Conservation (phyloP, 2,888 invertebrate genomes). For the Cheilosia scutellata region DNA sequence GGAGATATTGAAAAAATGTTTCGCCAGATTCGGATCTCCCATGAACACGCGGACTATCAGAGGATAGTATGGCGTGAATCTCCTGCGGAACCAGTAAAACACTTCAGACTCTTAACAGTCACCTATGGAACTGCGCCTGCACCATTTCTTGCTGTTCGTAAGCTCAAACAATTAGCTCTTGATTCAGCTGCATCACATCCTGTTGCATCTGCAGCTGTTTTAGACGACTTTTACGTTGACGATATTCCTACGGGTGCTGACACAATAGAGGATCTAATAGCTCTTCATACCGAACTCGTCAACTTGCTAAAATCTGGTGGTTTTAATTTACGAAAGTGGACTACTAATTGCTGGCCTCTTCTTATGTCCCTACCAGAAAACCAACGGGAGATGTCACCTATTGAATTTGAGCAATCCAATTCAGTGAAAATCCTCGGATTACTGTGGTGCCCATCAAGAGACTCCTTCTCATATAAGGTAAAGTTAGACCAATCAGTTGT, state of each 20-base stretch:
- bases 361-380: no score
- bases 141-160: constrained; percentile 60
- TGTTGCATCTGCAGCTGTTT: constrained; percentile 48
- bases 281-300: neutral
- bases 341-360: no score
- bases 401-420: no score
- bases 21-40: no score
- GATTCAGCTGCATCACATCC: constrained; percentile 57
- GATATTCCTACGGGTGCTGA: constrained; percentile 61
- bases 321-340: constrained; percentile 1
- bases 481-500: no score
- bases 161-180: constrained; percentile 65
- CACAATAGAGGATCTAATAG: constrained; percentile 7
- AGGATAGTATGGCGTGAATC: constrained; percentile 38
- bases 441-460: constrained; percentile 58
- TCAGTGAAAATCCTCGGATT: constrained; percentile 59
- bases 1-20: no score
- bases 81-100: neutral
- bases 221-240: constrained; percentile 77
- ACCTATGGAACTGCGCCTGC: constrained; percentile 56
- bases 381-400: no score
- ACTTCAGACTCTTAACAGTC: neutral
- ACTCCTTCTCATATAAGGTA: constrained; percentile 36
- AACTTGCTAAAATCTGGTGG: neutral
- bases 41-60: no score